Evolutionary conservation across 2,888 invertebrate genomes (phyloP), one percentile per base, ranked within the genome.

Genomic region (Cerastoderma edule): DNA sequence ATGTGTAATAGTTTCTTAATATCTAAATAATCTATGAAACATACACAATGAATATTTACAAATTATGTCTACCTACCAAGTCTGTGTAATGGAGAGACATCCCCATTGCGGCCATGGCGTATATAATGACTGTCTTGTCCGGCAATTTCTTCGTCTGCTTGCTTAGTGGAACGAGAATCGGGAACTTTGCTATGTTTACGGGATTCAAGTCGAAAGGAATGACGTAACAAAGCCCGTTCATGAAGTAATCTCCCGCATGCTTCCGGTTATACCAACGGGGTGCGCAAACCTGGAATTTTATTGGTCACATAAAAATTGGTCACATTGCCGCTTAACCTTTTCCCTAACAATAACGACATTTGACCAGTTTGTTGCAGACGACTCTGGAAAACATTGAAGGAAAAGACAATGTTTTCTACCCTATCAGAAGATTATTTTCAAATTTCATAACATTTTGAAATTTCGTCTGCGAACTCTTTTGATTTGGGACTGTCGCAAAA

Each of bases 141-240:
- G 44, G 28, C 2, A 64, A 22, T 50, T 13, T 44, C 6, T 27
- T 46, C 28, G 71, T 72, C 74, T 82, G 83, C 65, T 80, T 80
- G n/a, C 39, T 53, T 30, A 32, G 60, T 16, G 71, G 63, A 6
- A 81, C 81, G 67, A 87, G 66, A 1, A 70, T 83, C 6, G 83
- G 85, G 72, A 78, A 73, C 24, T 81, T 80, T 48, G 73, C 79
- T 30, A 76, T 80, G 33, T 84, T 80, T 24, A 72, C 70, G 60
- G 80, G 78, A 5, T 72, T 39, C 28, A 87, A 65, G 22, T 86
- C 80, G 8, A 74, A 69, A 13, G 74, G 77, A 30, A 83, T 67
- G 24, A 81, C 76, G 67, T 87, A 87, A 66, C 88, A 88, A 19
- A 85, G 64, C 8, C 87, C 85, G 67, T 84, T 82, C 84, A 84